Base-by-base conservation (phyloP, 2,888 invertebrate genomes). In the Halictus quadricinctus region DNA sequence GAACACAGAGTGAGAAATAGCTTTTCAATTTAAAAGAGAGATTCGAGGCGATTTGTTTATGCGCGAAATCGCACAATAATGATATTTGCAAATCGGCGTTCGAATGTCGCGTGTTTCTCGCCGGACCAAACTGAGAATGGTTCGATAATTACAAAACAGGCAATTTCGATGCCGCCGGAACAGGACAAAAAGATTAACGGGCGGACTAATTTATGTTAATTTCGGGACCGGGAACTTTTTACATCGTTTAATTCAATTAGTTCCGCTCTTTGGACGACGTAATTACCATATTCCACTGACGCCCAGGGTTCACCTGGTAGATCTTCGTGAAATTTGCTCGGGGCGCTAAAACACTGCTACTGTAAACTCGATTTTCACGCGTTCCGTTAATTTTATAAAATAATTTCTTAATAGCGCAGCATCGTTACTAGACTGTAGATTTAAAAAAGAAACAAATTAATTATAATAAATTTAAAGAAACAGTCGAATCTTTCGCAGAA, bases 221-320 rank as follows among this genome's bases (percentile, higher is more conserved):
- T 90, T 90, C 83, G 73, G 87, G 79, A 69, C 64, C 74, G 81
- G 88, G 88, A 89, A 90, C 89, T 89, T 92, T 91, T 92, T 91
- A 87, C 91, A 83, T 89, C 89, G 89, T 83, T 86, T 91, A 90
- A 92, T 92, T 92, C 89, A 90, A 91, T 92, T 92, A 92, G 92
- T 91, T 87, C 88, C 89, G 91, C 88, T 90, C 80, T 88, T 91
- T 84, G 85, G 85, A 64, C 80, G 72, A 73, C 36, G 48, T 88
- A 90, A 92, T 92, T 93, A 92, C 90, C 92, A 91, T 91, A 91
- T 79, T 76, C 79, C 66, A 43, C 25, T n/a, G 54, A 48, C 72
- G 50, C 25, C 64, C 60, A 36, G 5, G 36, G 43, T 69, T 58
- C 66, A 18, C 43, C 5, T 13, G 5, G n/a, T 4, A 25, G 36